Conservation (phyloP, 2,888 invertebrate genomes). For the Leptinotarsa rubiginosa region DNA sequence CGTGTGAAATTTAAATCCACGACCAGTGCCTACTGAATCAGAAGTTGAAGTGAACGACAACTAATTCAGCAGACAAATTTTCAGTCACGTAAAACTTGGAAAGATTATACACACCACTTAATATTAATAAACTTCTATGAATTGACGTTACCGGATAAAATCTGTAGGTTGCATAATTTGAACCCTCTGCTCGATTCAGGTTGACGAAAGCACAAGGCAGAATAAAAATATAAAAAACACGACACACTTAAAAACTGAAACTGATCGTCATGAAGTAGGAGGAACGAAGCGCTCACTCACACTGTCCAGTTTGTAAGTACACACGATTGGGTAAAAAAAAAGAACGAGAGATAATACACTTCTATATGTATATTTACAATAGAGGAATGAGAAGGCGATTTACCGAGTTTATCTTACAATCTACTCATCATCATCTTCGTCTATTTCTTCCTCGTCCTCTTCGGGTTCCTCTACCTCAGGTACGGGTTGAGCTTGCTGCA, state of each 20-base stretch:
- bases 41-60: slow-evolving; percentile 5
- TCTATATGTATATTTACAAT: slow-evolving; percentile 62
- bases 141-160: neutral
- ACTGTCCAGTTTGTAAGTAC: slow-evolving; percentile 62
- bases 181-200: neutral
- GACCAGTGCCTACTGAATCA: neutral
- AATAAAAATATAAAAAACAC: slow-evolving; percentile 15
- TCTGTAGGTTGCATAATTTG: slow-evolving; percentile 1
- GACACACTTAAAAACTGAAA: slow-evolving; percentile 28
- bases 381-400: slow-evolving; percentile 65
- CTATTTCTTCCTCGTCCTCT: slow-evolving; percentile 69
- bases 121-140: too few species aligned
- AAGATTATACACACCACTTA: too few species aligned
- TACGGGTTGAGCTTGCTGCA: slow-evolving; percentile 68
- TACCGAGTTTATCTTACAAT: slow-evolving; percentile 40
- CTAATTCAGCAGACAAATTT: neutral
- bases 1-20: neutral
- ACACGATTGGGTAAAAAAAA: slow-evolving; percentile 55
- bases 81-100: neutral
- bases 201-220: neutral
- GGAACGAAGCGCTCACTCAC: slow-evolving; percentile 49
- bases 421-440: slow-evolving; percentile 66
- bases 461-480: slow-evolving; percentile 76
- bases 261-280: slow-evolving; percentile 30
- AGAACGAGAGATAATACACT: slow-evolving; percentile 56